Conservation (phyloP, 1,140 invertebrate genomes). For the Drosophila pachea region DNA sequence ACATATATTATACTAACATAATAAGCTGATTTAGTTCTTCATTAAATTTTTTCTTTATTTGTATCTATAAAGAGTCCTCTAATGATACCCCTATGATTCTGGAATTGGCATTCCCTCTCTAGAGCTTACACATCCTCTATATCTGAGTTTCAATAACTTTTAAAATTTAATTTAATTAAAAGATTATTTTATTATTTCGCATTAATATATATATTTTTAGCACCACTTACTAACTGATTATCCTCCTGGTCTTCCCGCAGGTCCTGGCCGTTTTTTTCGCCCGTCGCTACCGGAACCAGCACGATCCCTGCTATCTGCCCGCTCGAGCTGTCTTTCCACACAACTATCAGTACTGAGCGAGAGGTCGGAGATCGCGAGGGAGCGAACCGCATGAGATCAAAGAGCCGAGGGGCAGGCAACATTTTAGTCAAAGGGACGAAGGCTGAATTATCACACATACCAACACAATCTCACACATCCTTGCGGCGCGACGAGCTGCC, state of each 20-base stretch:
- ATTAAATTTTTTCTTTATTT: slow-evolving; percentile 10
- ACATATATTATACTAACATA: slow-evolving; percentile 12
- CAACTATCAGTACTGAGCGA: slow-evolving; percentile 78
- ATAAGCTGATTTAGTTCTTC: background rate
- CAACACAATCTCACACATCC: slow-evolving; percentile 8
- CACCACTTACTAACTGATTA: background rate
- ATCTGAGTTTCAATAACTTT: no score
- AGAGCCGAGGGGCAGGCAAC: slow-evolving; percentile 29
- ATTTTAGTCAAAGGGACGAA: slow-evolving; percentile 73
- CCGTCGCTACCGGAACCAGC: slow-evolving; percentile 86
- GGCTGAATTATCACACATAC: slow-evolving; percentile 68
- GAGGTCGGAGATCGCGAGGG: background rate
- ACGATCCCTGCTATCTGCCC: slow-evolving; percentile 84
- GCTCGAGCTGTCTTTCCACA: slow-evolving; percentile 85
- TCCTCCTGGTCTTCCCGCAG: slow-evolving; percentile 79
- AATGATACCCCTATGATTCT: no score
- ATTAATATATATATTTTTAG: background rate
- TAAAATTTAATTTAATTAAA: no score
- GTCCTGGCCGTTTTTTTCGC: slow-evolving; percentile 87
- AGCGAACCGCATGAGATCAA: slow-evolving; percentile 26
- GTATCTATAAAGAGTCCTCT: no score
- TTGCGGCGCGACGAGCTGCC: background rate
- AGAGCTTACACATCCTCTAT: no score
- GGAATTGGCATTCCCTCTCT: no score
- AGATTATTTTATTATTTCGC: background rate